Percentiles rank a stretch among this genome's conserved stretches.
These are phyloP conservation scores for Grammomys surdaster DNA, from an alignment of 2,113 vertebrate species.

Conservation along the genomic window DNA sequence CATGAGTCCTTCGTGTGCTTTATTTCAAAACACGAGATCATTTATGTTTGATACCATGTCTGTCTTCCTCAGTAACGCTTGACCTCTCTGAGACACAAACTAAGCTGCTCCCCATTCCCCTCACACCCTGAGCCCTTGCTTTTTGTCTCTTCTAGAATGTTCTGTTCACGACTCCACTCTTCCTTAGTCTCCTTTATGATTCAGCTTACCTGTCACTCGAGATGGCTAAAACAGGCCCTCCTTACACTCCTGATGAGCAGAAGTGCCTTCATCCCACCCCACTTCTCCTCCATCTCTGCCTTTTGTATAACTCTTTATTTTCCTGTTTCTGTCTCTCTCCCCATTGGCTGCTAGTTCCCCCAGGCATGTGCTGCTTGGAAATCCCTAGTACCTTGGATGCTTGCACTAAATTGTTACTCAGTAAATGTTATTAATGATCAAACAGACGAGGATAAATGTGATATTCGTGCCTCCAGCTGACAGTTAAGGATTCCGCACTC, in stretches of 20 bases:
- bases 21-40: background rate
- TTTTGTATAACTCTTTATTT: background rate
- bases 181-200: background rate
- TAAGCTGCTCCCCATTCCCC: background rate
- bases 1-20: background rate
- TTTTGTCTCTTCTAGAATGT: background rate
- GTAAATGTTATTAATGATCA: constrained; percentile 19
- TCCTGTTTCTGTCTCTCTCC: background rate
- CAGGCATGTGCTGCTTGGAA: constrained; percentile 8
- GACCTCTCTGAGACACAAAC: background rate
- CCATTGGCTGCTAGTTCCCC: background rate
- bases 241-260: background rate
- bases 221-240: background rate
- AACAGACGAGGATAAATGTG: constrained; percentile 6
- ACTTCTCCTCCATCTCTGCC: background rate
- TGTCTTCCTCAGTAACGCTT: background rate
- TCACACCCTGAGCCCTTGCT: background rate
- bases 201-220: background rate
- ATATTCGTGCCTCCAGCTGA: background rate
- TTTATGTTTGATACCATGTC: background rate
- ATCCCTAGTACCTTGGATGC: background rate
- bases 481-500: constrained; percentile 9
- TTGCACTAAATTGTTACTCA: background rate
- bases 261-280: background rate
- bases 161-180: background rate